Percentiles rank a stretch among this genome's conserved stretches.
These are phyloP conservation scores for Sander vitreus DNA, from an alignment of 2,113 vertebrate species.

Conservation along the genomic window DNA sequence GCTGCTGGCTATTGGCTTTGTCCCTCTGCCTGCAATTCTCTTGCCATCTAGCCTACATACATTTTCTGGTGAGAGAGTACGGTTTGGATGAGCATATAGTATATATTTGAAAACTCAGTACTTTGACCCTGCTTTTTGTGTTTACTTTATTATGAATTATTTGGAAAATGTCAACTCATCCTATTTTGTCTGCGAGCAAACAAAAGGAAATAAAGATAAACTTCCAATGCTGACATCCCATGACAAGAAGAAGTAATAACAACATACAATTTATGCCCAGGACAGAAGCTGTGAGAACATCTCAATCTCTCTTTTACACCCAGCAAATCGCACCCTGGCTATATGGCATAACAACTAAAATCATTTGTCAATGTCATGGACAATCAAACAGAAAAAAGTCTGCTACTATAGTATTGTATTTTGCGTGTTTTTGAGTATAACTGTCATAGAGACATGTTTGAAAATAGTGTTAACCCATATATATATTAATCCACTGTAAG, in stretches of 20 bases:
- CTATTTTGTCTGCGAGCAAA: too few relatives aligned
- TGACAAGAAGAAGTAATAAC: too few relatives aligned
- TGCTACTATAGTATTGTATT: constrained; percentile 27
- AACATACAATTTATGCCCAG: not conserved
- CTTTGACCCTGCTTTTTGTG: too few relatives aligned
- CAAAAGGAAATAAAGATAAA: too few relatives aligned
- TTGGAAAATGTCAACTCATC: too few relatives aligned
- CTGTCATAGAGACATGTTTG: constrained; percentile 31
- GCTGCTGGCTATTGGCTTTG: not conserved
- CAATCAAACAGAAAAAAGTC: constrained; percentile 8
- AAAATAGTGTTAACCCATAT: constrained; percentile 60
- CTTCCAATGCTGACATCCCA: too few relatives aligned
- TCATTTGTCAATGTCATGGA: constrained; percentile 2
- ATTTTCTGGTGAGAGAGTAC: not conserved
- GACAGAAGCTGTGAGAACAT: constrained; percentile 12
- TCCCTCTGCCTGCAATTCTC: not conserved
- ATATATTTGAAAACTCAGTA: too few relatives aligned
- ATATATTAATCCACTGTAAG: constrained; percentile 17
- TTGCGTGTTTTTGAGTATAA: constrained; percentile 25
- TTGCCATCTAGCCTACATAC: not conserved
- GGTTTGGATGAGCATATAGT: not conserved
- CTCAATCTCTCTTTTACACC: not conserved
- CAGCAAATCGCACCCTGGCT: constrained; percentile 51
- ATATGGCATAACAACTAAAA: constrained; percentile 9
- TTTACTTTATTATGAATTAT: too few relatives aligned